A percentile compares a stretch with the other conserved stretches of the same genome.
Evolutionary conservation across 2,797 vertebrate species (phyloP).

Genomic region (Acanthurus leucopareius): DNA sequence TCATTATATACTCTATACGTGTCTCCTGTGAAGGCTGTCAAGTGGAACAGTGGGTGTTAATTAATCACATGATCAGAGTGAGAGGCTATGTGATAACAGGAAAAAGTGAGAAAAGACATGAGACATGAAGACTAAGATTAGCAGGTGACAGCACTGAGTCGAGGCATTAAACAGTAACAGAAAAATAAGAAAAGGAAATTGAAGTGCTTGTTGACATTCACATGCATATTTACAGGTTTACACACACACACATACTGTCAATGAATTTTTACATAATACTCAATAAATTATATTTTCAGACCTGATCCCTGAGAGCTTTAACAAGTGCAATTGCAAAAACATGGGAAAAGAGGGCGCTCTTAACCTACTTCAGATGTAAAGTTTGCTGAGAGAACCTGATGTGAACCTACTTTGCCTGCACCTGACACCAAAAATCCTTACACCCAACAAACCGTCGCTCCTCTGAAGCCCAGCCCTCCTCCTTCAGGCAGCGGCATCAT

Average conservation of each 20-base stretch:
- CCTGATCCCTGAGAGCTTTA: slow-evolving; percentile 59
- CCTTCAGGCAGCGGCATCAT: slow-evolving; percentile 55
- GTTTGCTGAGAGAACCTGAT: slow-evolving; percentile 46
- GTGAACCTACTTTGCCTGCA: slow-evolving; percentile 58
- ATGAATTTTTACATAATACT: slow-evolving; percentile 33
- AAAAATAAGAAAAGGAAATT: not conserved
- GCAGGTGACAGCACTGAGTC: not conserved
- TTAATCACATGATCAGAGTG: slow-evolving; percentile 16
- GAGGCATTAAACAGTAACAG: not conserved
- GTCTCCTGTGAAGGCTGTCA: slow-evolving; percentile 20
- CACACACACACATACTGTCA: slow-evolving; percentile 8
- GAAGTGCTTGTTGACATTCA: slow-evolving; percentile 22
- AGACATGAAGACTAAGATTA: slow-evolving; percentile 17
- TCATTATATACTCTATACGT: slow-evolving; percentile 25
- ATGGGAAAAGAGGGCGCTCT: slow-evolving; percentile 51
- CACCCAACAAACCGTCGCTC: slow-evolving; percentile 35
- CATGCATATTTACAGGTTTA: slow-evolving; percentile 27
- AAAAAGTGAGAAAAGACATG: slow-evolving; percentile 12
- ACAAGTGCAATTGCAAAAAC: slow-evolving; percentile 70
- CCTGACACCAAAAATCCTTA: slow-evolving; percentile 70
- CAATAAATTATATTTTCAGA: slow-evolving; percentile 20
- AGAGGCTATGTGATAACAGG: not conserved
- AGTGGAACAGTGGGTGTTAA: slow-evolving; percentile 8
- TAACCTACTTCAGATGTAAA: slow-evolving; percentile 35
- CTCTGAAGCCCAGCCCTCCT: slow-evolving; percentile 41